phyloP scores from a whole-genome alignment of 2,888 invertebrate genomes.

The Hirudinaria manillensis region DNA sequence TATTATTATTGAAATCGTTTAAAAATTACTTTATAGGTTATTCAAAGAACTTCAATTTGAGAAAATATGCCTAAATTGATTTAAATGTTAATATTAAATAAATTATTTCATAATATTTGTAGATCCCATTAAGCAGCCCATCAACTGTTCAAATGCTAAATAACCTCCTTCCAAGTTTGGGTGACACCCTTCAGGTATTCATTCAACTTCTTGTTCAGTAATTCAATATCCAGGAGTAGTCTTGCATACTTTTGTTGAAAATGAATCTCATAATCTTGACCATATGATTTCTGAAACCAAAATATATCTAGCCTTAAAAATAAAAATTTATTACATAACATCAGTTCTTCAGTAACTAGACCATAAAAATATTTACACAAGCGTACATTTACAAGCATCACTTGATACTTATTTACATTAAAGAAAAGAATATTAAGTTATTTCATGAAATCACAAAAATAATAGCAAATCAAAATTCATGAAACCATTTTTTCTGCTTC shows the following conservation, averaged over 20 bases:
- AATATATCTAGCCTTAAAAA: neutral
- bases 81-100: neutral
- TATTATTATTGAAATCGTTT: neutral
- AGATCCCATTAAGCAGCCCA: neutral
- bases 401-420: too few species aligned
- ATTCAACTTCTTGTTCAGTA: slow-evolving; percentile 80
- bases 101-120: neutral
- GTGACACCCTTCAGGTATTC: slow-evolving; percentile 79
- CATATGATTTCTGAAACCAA: slow-evolving; percentile 64
- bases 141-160: neutral
- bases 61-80: too few species aligned
- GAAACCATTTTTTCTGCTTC: slow-evolving; percentile 73
- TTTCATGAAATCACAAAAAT: neutral
- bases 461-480: neutral
- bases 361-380: neutral
- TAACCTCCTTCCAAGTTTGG: slow-evolving; percentile 69
- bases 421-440: too few species aligned
- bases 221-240: slow-evolving; percentile 77
- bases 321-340: neutral
- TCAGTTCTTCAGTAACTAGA: neutral
- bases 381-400: too few species aligned
- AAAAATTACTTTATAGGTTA: neutral
- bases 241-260: slow-evolving; percentile 85
- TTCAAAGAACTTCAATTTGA: too few species aligned
- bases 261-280: slow-evolving; percentile 72